phyloP scores from a whole-genome alignment of 2,888 invertebrate genomes.

The Disparrhopalites patrizii region DNA sequence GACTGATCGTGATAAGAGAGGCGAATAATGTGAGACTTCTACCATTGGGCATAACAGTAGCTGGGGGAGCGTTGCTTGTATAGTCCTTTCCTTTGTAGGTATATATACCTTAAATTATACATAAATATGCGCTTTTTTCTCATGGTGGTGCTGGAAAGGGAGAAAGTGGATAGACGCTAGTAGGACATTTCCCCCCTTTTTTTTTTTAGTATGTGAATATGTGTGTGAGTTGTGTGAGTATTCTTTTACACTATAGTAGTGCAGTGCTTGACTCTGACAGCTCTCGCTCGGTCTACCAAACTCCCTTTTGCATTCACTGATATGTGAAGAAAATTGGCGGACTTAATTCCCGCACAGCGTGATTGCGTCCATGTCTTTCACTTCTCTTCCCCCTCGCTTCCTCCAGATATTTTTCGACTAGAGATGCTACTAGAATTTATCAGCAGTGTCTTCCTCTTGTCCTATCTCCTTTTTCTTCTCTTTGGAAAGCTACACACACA shows the following conservation, averaged over 20 bases:
- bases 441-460: too few relatives aligned
- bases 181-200: conserved; percentile 14
- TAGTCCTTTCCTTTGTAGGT: not conserved
- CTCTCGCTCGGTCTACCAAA: conserved; percentile 46
- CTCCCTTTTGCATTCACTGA: conserved; percentile 42
- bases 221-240: too few relatives aligned
- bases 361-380: conserved; percentile 42
- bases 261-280: conserved; percentile 45
- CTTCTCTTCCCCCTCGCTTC: conserved; percentile 24
- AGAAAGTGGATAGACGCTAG: too few relatives aligned
- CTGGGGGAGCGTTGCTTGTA: not conserved
- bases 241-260: not conserved
- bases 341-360: conserved; percentile 42
- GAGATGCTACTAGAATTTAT: too few relatives aligned
- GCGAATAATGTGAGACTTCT: conserved; percentile 4
- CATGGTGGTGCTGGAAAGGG: too few relatives aligned
- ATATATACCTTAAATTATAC: too few relatives aligned
- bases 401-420: too few relatives aligned
- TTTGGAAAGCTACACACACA: too few relatives aligned
- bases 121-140: too few relatives aligned
- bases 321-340: conserved; percentile 48
- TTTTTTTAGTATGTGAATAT: too few relatives aligned
- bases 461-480: too few relatives aligned
- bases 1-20: conserved; percentile 15
- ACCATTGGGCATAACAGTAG: not conserved